phyloP scores from a whole-genome alignment of 2,113 vertebrate species.

The Bos taurus region DNA sequence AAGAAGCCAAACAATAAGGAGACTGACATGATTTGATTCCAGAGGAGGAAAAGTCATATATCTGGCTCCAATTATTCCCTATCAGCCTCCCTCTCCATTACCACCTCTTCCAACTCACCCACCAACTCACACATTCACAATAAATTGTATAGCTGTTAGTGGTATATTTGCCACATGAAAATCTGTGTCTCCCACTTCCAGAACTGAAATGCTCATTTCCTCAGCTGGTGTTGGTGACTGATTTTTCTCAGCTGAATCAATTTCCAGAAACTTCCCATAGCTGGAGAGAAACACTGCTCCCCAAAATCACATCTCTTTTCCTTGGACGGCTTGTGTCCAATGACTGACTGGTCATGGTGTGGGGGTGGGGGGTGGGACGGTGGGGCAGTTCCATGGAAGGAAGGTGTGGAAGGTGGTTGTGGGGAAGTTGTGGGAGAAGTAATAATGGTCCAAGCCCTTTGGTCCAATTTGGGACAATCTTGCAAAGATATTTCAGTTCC shows the following conservation, averaged over 20 bases:
- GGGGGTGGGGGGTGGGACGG: too few relatives aligned
- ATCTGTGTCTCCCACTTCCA: not conserved
- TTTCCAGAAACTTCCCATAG: not conserved
- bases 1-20: not conserved
- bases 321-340: not conserved
- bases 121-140: not conserved
- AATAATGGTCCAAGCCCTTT: not conserved
- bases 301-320: not conserved
- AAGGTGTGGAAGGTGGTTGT: too few relatives aligned
- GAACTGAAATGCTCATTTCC: not conserved
- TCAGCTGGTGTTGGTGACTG: not conserved
- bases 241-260: not conserved
- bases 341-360: not conserved
- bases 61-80: not conserved
- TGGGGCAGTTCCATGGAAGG: rapidly evolving
- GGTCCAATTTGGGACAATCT: not conserved
- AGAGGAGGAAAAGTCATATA: not conserved
- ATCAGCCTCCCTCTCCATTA: not conserved
- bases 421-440: not conserved
- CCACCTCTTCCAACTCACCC: not conserved
- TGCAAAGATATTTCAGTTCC: not conserved
- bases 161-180: not conserved
- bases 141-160: not conserved
- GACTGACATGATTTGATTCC: not conserved
- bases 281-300: not conserved